phyloP scores from a whole-genome alignment of 2,797 vertebrate species.

The Poeciliopsis gracilis region DNA sequence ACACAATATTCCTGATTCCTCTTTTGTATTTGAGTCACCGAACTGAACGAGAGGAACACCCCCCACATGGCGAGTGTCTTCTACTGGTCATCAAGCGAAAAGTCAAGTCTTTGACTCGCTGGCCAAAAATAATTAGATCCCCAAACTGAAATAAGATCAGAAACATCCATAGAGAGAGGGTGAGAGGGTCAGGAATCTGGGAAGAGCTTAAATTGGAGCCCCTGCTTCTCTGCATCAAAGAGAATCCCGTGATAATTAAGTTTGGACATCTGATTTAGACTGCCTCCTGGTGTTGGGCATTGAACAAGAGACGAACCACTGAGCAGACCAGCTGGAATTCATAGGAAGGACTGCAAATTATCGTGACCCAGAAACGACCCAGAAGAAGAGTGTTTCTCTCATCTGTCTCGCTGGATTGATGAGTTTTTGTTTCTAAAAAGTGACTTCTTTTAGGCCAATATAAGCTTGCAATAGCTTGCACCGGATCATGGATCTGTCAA shows the following conservation, averaged over 20 bases:
- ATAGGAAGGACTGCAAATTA: neutral
- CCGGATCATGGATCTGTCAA: no score
- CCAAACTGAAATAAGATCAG: neutral
- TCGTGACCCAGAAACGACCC: neutral
- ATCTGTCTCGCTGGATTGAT: neutral
- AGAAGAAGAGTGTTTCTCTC: neutral
- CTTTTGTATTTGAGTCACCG: neutral
- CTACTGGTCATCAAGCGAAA: neutral
- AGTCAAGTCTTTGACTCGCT: neutral
- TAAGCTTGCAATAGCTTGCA: neutral
- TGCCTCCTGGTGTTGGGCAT: neutral
- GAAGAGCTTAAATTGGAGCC: neutral
- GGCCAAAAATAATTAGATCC: neutral
- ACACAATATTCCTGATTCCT: neutral
- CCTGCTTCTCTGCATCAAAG: neutral
- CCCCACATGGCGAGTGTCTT: neutral
- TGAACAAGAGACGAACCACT: neutral
- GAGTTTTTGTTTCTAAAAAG: neutral
- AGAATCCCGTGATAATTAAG: neutral
- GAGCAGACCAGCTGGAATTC: neutral
- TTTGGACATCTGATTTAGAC: neutral
- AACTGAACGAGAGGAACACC: neutral
- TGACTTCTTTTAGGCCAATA: neutral
- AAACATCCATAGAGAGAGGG: neutral
- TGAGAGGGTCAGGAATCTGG: neutral